A percentile compares a stretch with the other conserved stretches of the same genome.
Evolutionary conservation across 2,888 invertebrate genomes (phyloP).

Genomic region (Acleris sparsana): DNA sequence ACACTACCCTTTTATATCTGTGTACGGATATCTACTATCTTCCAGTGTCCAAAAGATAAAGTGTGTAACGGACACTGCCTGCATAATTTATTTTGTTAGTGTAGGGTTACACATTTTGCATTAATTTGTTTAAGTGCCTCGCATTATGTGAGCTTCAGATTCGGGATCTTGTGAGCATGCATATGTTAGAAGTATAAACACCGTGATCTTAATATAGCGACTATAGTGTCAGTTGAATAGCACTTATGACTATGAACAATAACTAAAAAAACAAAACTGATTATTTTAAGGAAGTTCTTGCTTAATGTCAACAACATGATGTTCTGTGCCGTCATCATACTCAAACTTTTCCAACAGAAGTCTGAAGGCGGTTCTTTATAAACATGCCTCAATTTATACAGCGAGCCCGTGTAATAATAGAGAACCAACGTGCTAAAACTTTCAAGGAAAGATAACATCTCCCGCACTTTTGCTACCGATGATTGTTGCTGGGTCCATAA

Average conservation of each 20-base stretch:
- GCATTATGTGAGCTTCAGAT: constrained; percentile 17
- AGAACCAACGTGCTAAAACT: constrained; percentile 30
- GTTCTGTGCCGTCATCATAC: too few species aligned
- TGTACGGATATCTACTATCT: constrained; percentile 26
- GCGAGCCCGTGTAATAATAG: constrained; percentile 11
- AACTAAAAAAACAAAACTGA: too few species aligned
- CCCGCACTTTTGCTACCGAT: constrained; percentile 43
- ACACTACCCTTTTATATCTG: constrained; percentile 3
- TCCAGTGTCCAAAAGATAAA: constrained; percentile 51
- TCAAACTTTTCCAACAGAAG: too few species aligned
- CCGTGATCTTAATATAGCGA: too few species aligned
- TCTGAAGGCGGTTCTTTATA: too few species aligned
- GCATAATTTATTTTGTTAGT: constrained; percentile 64
- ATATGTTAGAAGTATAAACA: background rate
- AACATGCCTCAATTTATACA: background rate
- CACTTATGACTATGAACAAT: too few species aligned
- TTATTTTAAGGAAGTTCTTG: too few species aligned
- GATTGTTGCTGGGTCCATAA: constrained; percentile 54
- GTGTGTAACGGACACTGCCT: constrained; percentile 60
- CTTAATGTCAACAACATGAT: too few species aligned
- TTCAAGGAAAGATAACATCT: constrained; percentile 36
- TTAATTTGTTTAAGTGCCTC: constrained; percentile 50
- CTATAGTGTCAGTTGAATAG: too few species aligned
- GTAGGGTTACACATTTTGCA: constrained; percentile 57
- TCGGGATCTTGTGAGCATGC: constrained; percentile 14